Percentiles rank a stretch among this genome's conserved stretches.
These are phyloP conservation scores for Drosophila bifasciata DNA, from an alignment of 1,140 invertebrate species.

Conservation along the genomic window DNA sequence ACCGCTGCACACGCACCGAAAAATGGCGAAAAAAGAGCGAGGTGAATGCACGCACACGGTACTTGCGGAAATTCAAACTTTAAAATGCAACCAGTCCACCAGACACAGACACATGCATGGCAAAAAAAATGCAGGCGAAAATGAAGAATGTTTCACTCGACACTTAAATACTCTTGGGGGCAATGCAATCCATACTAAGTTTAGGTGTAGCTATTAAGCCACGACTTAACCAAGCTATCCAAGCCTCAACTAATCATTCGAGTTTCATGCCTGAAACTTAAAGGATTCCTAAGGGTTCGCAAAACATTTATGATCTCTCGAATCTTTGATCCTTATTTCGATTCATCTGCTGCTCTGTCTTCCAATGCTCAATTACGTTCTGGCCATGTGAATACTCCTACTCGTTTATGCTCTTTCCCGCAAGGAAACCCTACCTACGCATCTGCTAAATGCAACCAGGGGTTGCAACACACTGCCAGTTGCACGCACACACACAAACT, in stretches of 20 bases:
- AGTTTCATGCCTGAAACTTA: too few species aligned
- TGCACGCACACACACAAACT: conserved; percentile 18
- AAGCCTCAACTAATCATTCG: too few species aligned
- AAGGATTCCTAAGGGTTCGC: too few species aligned
- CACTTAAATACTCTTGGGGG: conserved; percentile 21
- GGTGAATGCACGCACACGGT: conserved; percentile 76
- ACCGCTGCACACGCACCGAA: conserved; percentile 68
- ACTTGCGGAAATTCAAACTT: conserved; percentile 80
- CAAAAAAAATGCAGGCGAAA: conserved; percentile 35
- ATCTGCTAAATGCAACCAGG: conserved; percentile 29
- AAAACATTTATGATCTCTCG: too few species aligned
- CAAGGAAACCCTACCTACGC: conserved; percentile 42
- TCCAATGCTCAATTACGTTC: too few species aligned
- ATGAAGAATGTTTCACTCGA: conserved; percentile 6
- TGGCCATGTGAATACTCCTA: too few species aligned
- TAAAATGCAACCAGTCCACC: conserved; percentile 74
- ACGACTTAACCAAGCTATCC: too few species aligned
- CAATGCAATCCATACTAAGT: background rate
- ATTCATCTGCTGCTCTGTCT: too few species aligned
- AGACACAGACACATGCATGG: conserved; percentile 53
- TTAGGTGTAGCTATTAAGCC: too few species aligned
- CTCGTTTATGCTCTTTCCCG: background rate
- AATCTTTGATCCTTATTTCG: too few species aligned
- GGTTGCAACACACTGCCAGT: conserved; percentile 25
- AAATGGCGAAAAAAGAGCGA: conserved; percentile 69